Conservation (phyloP, 2,888 invertebrate genomes). For the Apamea crenata region DNA sequence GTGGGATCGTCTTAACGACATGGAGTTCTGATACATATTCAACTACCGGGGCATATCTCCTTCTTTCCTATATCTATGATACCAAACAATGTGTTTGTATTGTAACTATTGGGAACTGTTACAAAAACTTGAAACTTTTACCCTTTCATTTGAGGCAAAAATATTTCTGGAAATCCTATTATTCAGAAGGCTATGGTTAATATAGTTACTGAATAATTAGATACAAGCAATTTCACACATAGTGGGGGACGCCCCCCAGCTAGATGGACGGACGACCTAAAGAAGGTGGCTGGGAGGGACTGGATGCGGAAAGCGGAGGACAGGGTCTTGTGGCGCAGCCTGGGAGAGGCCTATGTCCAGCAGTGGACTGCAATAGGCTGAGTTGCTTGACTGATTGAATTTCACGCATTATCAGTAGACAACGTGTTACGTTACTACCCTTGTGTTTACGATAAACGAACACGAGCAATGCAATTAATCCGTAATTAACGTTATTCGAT, state of each 20-base stretch:
- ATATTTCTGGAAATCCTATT: not conserved
- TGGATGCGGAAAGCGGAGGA: too few relatives aligned
- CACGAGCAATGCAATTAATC: slow-evolving; percentile 61
- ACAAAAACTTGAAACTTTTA: not conserved
- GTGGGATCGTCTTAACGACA: too few relatives aligned
- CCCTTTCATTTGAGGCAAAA: not conserved
- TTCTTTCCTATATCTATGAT: too few relatives aligned
- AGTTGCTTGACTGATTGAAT: too few relatives aligned
- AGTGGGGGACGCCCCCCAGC: too few relatives aligned
- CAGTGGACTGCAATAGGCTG: too few relatives aligned
- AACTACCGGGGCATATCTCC: too few relatives aligned
- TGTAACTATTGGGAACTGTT: not conserved
- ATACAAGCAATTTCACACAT: not conserved
- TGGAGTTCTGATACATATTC: too few relatives aligned
- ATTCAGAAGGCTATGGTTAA: not conserved
- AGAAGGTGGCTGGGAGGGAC: too few relatives aligned
- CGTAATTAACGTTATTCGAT: slow-evolving; percentile 47
- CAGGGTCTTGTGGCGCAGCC: too few relatives aligned
- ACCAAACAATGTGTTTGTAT: not conserved
- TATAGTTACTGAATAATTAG: not conserved
- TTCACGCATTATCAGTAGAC: not conserved
- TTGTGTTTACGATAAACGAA: slow-evolving; percentile 38
- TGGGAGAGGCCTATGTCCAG: too few relatives aligned
- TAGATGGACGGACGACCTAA: too few relatives aligned
- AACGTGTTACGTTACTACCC: slow-evolving; percentile 24